Evolutionary conservation across 37 sponge, comb jelly and placozoan genomes (phyloP), one percentile per base, ranked within the genome.

Genomic region (Aphrocallistes beatrix): DNA sequence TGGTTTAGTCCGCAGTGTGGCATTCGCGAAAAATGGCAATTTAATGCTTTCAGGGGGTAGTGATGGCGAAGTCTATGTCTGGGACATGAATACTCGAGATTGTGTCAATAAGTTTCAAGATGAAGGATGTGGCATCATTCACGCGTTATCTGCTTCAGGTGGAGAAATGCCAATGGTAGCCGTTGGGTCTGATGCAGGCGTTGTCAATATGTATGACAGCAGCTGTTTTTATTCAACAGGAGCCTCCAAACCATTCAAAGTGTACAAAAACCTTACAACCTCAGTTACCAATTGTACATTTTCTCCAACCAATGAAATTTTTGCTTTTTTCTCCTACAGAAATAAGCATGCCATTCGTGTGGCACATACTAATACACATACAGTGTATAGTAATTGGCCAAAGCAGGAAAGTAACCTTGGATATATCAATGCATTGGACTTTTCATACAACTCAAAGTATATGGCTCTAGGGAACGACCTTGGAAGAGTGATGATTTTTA

Each of bases 331-430:
- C 10, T 95, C 96, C 39, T 84, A 88, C 16, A 84, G 51, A 50
- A 92, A 92, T 83, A 91, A 92, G 39, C 86, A 82, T 82, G 90
- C 93, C 38, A 38, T 30, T 51, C 39, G 51, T 3, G 69, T 93
- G 94, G 86, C 91, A 3, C 96, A 96, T 50, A 32, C 92, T 23
- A 88, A 90, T n/a, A 93, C 96, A 0, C 47, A 69, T 38, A 88
- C 92, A 6, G 94, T 96, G 37, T 96, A 91, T 83, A 89, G 89
- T 37, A 96, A 96, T 86, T 96, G 96, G 96, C 96, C 96, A 0
- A 51, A 84, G 0, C 23, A 0, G 0, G 82, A 82, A 19, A 89
- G 86, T 25, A 82, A 82, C 0, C 49, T 93, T 3, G 81, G 83
- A 38, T 84, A 87, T 83, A 88, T 90, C 40, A 82, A 84, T 38